Base-by-base conservation (phyloP, 2,113 vertebrate species). In the Camarhynchus parvulus region DNA sequence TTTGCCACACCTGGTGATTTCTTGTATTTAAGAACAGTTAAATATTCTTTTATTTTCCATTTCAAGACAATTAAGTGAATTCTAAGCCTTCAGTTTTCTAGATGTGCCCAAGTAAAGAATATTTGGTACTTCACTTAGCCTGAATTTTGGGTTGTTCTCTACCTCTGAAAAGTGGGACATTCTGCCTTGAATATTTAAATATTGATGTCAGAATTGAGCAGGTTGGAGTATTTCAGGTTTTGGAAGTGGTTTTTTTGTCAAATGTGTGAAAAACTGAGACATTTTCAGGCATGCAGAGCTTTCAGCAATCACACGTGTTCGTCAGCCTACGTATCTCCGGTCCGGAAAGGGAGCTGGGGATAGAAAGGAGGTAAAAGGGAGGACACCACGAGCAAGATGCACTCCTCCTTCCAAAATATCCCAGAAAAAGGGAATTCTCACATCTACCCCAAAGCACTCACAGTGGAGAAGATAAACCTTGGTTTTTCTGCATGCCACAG, bases 251-350 rank as follows among this genome's bases (percentile, higher is more conserved):
- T 50, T 82, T 95, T 97, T 93, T 90, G 80, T 90, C 68, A 81
- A 87, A 95, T 64, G 86, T 94, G 94, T 93, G 92, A 95, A 96
- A 96, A 96, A 87, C 63, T 74, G 89, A 88, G 90, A 96, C 88
- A 42, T 90, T 94, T 93, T 90, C 88, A 93, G 94, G 63, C 88
- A 62, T 73, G 42, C 52, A 87, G 42, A 31, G 55, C 68, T 89
- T 93, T 92, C 62, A 90, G 82, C 93, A 85, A 41, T 56, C 74
- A 91, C 92, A 89, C 39, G 73, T 93, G 89, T 92, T 94, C 16
- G 15, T 55, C 96, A 94, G 73, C 90, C 92, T 90, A 83, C 52
- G 7, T 22, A 80, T 58, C 79, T 78, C 39, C 52, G 80, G 67
- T 42, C 83, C 64, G 15, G 79, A 94, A 92, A 92, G 28, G 59